Evolutionary conservation across 1,140 invertebrate genomes (phyloP), one percentile per base, ranked within the genome.

Genomic region (Trichonephila clavata): DNA sequence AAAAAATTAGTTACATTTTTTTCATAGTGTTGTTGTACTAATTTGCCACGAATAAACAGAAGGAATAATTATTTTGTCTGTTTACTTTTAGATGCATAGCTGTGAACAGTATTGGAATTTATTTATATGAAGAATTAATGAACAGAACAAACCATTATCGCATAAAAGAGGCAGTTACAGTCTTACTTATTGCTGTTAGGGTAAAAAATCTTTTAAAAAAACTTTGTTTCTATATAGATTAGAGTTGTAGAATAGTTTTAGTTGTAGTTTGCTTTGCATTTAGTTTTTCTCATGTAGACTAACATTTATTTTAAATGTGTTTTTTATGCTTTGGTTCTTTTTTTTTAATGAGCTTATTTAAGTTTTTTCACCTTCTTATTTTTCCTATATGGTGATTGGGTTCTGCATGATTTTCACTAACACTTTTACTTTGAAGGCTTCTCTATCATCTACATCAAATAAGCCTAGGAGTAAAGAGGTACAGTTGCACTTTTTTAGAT

Each of bases 131-230:
- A 95, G 97, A 98, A 95, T 95, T 98, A 2, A 96, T 96, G 8
- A 97, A 97, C 95, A 96, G 96, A 90, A 96, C 96, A 91, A 96
- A 96, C 92, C 97, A 98, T 96, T 96, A 97, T 32, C 97, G 97
- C 94, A 96, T 98, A 60, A 97, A 97, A 21, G 97, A 98, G 95
- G 98, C 98, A 91, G 96, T 99, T 84, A 97, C 97, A 93, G 97
- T 99, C 94, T 96, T 99, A 93, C 97, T 99, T 83, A 97, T 98
- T 95, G 98, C 98, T 84, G 96, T 99, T n/a, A 98, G 97, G 97
- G 97, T 97, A 95, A 96, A 95, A 92, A 60, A 5, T 63, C 27
- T 77, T 39, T 20, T 77, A 3, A 6, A 50, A 50, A 43, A 50
- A 50, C 5, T 50, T 50, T 2, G 5, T 5, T 50, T 50, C 6